A percentile compares a stretch with the other conserved stretches of the same genome.
Conservation (phyloP, 2,888 invertebrate genomes). For the Cosmia pyralina region DNA sequence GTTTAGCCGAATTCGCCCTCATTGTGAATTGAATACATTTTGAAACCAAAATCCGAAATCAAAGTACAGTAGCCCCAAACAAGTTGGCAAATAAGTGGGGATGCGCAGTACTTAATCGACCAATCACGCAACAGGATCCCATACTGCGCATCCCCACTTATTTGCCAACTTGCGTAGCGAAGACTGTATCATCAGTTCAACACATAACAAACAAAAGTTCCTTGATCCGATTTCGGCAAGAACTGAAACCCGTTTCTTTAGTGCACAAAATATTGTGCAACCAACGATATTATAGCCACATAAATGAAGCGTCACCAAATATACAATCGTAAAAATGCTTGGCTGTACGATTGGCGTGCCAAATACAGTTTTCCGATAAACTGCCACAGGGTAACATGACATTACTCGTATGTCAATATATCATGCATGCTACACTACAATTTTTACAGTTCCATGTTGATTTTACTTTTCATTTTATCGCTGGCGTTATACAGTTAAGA, state of each 20-base stretch:
- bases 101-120: too few relatives aligned
- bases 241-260: slow-evolving; percentile 15
- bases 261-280: slow-evolving; percentile 35
- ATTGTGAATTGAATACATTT: not conserved
- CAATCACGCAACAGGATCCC: too few relatives aligned
- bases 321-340: slow-evolving; percentile 48
- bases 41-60: not conserved
- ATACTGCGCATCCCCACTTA: too few relatives aligned
- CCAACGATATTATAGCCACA: slow-evolving; percentile 22
- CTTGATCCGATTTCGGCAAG: slow-evolving; percentile 19
- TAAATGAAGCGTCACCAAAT: slow-evolving; percentile 36
- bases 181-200: not conserved
- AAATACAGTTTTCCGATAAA: slow-evolving; percentile 45
- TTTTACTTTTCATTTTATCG: slow-evolving; percentile 31
- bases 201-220: not conserved
- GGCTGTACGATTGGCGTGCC: slow-evolving; percentile 47
- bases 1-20: too few relatives aligned
- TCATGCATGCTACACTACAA: slow-evolving; percentile 4
- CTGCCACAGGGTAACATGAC: slow-evolving; percentile 1
- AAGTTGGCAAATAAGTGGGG: too few relatives aligned
- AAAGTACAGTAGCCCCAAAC: not conserved
- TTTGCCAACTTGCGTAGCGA: too few relatives aligned
- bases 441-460: slow-evolving; percentile 1
- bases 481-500: slow-evolving; percentile 23
- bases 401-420: slow-evolving; percentile 6